Conservation (phyloP, 2,113 vertebrate genomes). For the Crotalus horridus region DNA sequence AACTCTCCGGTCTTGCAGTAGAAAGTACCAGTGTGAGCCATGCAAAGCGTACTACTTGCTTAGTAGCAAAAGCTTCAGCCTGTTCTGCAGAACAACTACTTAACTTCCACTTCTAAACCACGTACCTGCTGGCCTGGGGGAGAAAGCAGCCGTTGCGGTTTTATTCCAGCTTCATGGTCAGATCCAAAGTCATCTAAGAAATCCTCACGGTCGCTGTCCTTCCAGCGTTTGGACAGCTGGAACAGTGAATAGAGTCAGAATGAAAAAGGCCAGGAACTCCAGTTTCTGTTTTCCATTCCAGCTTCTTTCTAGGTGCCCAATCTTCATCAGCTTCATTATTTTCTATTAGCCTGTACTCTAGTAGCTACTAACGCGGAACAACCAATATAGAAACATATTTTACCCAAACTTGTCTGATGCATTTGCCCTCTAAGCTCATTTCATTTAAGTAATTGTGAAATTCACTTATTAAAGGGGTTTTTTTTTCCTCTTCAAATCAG, state of each 20-base stretch:
- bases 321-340: not conserved
- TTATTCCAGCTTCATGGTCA: slow-evolving; percentile 60
- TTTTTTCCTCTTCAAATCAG: not conserved
- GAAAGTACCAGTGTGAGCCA: not conserved
- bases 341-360: not conserved
- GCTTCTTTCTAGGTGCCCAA: not conserved
- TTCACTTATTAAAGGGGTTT: not conserved
- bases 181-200: slow-evolving; percentile 67
- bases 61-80: no score
- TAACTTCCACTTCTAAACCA: no score
- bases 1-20: not conserved
- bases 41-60: not conserved
- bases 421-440: not conserved
- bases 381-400: not conserved
- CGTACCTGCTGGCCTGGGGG: slow-evolving; percentile 54
- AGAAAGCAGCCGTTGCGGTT: slow-evolving; percentile 37
- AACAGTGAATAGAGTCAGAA: not conserved
- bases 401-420: not conserved
- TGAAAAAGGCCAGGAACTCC: not conserved
- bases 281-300: not conserved
- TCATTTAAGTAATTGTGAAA: not conserved
- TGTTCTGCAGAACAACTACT: not conserved
- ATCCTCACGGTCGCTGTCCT: slow-evolving; percentile 70
- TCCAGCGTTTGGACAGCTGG: slow-evolving; percentile 67
- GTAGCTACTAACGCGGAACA: not conserved